Base-by-base conservation (phyloP, 2,113 vertebrate genomes). In the Ceyx margarethae region DNA sequence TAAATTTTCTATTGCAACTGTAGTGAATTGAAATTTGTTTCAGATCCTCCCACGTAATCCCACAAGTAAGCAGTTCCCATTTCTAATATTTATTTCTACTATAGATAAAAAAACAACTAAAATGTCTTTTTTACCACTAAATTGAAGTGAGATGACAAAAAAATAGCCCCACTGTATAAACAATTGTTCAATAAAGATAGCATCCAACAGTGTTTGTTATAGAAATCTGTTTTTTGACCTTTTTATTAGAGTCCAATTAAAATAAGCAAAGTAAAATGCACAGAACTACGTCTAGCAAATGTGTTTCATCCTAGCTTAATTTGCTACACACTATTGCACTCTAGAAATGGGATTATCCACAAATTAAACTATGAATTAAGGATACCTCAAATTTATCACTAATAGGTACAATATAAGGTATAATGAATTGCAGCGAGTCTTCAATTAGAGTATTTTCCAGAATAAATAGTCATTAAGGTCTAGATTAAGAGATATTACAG, bases 331-430 rank as follows among this genome's bases (percentile, higher is more conserved):
- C 45, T 89, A 37, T 18, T 91, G 78, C 61, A 75, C 65, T 1
- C 4, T 48, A 87, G 72, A 93, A 87, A 92, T 33, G 4, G 35
- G 29, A 77, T 85, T 85, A 67, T 80, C 65, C 65, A 80, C 51
- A 95, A 93, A 92, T 89, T 95, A 89, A 89, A 78, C 33, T 81
- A 57, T 48, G 50, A 58, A 86, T 74, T 87, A 88, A 90, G 71
- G 35, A 81, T 37, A 77, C 37, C 43, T 51, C 40, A 54, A 87
- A 40, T 60, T 54, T 85, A 74, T 43, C 48, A 3, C 22, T 90
- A 94, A 87, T 76, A 81, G 9, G n/a, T 91, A 58, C 64, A 85
- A 53, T 60, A 64, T 81, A 81, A 84, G n/a, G 64, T 28, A 85
- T 72, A 89, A 87, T 76, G 83, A 94, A 88, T 85, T 20, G 4